Percentiles rank a stretch among this genome's conserved stretches.
Evolutionary conservation across 2,113 vertebrate genomes (phyloP).

Genomic region (Syngnathus scovelli): DNA sequence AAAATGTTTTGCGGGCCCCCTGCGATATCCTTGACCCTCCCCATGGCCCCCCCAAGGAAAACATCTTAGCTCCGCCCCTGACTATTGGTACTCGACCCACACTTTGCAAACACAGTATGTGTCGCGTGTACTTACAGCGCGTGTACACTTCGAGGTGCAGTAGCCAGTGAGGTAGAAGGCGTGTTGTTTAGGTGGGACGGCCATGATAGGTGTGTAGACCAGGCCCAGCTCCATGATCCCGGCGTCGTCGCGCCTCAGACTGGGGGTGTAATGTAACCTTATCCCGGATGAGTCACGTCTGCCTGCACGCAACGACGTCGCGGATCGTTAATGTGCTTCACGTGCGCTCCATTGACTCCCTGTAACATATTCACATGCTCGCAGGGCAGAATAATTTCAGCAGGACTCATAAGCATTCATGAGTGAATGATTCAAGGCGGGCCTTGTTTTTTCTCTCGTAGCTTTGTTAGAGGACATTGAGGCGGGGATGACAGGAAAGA

Average conservation of each 20-base stretch:
- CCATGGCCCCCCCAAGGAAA: no score
- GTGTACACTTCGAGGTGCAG: conserved; percentile 87
- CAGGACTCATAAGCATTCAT: not conserved
- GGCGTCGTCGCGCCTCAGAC: conserved; percentile 73
- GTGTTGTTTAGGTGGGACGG: conserved; percentile 78
- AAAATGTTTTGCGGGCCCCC: no score
- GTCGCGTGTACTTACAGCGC: conserved; percentile 67
- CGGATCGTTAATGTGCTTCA: not conserved
- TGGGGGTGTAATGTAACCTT: conserved; percentile 80
- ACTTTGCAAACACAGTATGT: not conserved
- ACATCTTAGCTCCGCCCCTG: no score
- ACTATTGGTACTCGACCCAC: not conserved
- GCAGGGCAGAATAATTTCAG: not conserved
- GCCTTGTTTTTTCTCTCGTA: not conserved
- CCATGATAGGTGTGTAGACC: conserved; percentile 90
- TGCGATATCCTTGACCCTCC: no score
- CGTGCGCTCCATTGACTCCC: not conserved
- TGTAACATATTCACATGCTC: conserved; percentile 1
- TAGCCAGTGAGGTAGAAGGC: conserved; percentile 82
- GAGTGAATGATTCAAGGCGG: conserved; percentile 1
- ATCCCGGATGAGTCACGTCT: conserved; percentile 84
- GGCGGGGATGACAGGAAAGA: not conserved
- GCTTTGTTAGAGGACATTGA: not conserved
- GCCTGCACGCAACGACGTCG: conserved; percentile 57
- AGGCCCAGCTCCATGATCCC: conserved; percentile 96